Conservation (phyloP, 2,113 vertebrate genomes). For the Numida meleagris region DNA sequence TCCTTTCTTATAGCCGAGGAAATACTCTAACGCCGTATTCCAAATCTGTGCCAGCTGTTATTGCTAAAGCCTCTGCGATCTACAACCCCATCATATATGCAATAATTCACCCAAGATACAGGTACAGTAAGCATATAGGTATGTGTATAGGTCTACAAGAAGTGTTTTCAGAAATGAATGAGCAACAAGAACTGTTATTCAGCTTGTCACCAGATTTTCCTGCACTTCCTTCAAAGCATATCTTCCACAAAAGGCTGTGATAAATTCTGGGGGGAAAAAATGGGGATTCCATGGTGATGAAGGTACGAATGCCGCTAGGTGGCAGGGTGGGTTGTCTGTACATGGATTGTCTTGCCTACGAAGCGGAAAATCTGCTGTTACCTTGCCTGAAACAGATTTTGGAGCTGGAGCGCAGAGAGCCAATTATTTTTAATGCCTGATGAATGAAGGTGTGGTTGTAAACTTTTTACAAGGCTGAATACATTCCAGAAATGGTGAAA, state of each 20-base stretch:
- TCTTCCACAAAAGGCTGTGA: accelerated
- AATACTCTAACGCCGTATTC: constrained; percentile 72
- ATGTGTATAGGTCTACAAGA: not conserved
- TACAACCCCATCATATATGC: constrained; percentile 80
- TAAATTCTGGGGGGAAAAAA: accelerated
- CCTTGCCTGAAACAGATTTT: not conserved
- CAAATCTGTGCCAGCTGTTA: constrained; percentile 77
- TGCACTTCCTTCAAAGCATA: not conserved
- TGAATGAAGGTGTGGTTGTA: not conserved
- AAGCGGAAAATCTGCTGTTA: not conserved
- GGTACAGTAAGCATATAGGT: constrained; percentile 61
- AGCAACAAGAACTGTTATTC: not conserved
- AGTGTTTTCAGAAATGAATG: not conserved
- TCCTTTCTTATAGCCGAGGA: constrained; percentile 64
- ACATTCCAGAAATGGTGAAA: not conserved
- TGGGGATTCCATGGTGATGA: accelerated
- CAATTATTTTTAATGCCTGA: not conserved
- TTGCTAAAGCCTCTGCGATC: constrained; percentile 78
- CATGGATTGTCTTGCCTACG: not conserved
- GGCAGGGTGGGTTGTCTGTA: not conserved
- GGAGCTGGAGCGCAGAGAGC: not conserved
- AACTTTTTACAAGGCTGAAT: not conserved
- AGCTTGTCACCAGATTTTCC: not conserved
- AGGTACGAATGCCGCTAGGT: not conserved
- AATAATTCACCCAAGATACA: constrained; percentile 79